Evolutionary conservation across 2,888 invertebrate species (phyloP).

Genomic region (Vesta saturnalis): DNA sequence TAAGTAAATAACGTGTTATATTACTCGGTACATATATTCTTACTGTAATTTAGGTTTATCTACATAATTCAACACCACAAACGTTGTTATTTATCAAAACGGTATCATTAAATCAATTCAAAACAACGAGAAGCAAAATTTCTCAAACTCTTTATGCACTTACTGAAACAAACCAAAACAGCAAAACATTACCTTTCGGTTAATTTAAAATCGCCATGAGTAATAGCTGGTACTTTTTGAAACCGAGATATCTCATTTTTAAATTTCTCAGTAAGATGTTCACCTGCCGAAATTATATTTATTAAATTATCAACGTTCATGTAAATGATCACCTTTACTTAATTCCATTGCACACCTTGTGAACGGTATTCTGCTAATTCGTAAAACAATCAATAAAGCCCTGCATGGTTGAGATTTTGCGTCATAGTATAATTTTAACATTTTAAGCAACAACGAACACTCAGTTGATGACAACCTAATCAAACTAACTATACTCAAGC

Average conservation of each 20-base stretch:
- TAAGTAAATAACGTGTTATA: too few species aligned
- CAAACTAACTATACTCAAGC: too few species aligned
- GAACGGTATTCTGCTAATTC: conserved; percentile 70
- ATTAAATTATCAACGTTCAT: not conserved
- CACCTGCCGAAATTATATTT: conserved; percentile 56
- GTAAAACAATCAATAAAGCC: conserved; percentile 75
- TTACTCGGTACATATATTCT: too few species aligned
- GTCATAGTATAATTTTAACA: conserved; percentile 74
- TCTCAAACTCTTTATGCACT: too few species aligned
- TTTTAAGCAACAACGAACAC: too few species aligned
- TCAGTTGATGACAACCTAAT: too few species aligned
- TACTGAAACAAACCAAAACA: too few species aligned
- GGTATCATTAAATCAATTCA: too few species aligned
- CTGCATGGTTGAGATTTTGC: conserved; percentile 81
- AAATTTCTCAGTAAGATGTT: conserved; percentile 64
- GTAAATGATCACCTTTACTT: conserved; percentile 66
- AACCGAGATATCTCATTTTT: conserved; percentile 64
- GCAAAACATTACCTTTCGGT: conserved; percentile 68
- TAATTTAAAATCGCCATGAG: conserved; percentile 66
- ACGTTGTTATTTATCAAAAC: too few species aligned
- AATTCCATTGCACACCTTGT: conserved; percentile 70
- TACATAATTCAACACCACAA: too few species aligned
- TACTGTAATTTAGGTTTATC: too few species aligned
- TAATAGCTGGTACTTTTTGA: conserved; percentile 67
- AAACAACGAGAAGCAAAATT: too few species aligned